phyloP scores from a whole-genome alignment of 2,888 invertebrate species.

The Hoplodrina blanda region DNA sequence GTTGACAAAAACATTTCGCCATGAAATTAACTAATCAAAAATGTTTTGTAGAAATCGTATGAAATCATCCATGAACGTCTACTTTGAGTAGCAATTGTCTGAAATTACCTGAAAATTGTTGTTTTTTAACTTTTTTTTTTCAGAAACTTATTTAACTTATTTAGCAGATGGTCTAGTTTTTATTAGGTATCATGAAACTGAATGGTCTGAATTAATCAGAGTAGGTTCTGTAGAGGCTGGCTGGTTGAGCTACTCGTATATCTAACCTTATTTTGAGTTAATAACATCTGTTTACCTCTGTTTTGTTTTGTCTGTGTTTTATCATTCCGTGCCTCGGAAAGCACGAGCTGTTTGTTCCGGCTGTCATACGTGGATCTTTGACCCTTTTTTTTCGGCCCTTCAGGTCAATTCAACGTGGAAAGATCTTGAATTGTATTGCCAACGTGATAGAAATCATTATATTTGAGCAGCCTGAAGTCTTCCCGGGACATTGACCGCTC shows the following conservation, averaged over 20 bases:
- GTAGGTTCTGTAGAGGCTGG: no score
- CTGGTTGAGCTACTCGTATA: no score
- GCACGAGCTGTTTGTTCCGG: no score
- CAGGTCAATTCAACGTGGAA: no score
- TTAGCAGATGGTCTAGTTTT: conserved; percentile 4
- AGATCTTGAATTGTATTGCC: no score
- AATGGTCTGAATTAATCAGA: neutral
- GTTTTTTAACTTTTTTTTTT: conserved; percentile 14
- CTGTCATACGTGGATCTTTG: no score
- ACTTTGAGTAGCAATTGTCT: conserved; percentile 26
- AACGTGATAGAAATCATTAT: no score
- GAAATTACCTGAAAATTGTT: conserved; percentile 31
- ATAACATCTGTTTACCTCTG: no score
- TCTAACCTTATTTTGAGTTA: no score
- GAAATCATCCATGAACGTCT: conserved; percentile 45
- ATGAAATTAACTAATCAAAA: conserved; percentile 37
- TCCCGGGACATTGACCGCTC: neutral
- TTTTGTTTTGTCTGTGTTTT: no score
- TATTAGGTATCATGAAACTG: neutral
- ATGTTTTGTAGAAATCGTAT: conserved; percentile 26
- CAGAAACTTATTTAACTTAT: neutral
- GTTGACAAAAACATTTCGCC: conserved; percentile 22
- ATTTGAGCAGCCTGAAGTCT: neutral
- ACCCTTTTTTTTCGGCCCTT: no score
- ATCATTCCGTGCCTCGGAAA: no score